These are phyloP conservation scores for Hipposideros armiger DNA, from an alignment of 2,113 vertebrate genomes.

Conservation along the genomic window DNA sequence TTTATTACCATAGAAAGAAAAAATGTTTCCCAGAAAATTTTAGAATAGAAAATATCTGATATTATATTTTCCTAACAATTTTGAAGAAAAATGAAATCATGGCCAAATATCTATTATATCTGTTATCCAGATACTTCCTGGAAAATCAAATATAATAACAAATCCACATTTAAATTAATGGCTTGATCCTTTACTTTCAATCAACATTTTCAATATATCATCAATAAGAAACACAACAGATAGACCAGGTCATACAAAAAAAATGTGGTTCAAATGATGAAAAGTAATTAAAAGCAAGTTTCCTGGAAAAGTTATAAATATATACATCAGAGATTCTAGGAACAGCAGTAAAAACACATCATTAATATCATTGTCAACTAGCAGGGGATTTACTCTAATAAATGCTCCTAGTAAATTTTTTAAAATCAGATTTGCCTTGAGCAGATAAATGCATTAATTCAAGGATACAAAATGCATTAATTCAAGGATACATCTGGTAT, in stretches of 20 bases:
- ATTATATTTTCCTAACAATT: not conserved
- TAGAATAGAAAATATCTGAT: slow-evolving; percentile 32
- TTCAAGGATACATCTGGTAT: not conserved
- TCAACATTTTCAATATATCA: slow-evolving; percentile 24
- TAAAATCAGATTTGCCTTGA: not conserved
- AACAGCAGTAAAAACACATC: not conserved
- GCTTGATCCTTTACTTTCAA: slow-evolving; percentile 1
- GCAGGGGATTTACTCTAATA: not conserved
- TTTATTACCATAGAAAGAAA: slow-evolving; percentile 28
- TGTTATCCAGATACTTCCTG: not conserved
- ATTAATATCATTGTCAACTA: not conserved
- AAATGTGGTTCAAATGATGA: not conserved
- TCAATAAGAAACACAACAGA: slow-evolving; percentile 9
- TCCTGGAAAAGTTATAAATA: not conserved
- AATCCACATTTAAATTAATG: not conserved
- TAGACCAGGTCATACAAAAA: not conserved
- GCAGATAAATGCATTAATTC: slow-evolving; percentile 1
- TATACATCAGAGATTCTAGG: not conserved
- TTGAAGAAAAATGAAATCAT: slow-evolving; percentile 15
- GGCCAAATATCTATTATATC: not conserved
- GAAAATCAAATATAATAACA: not conserved
- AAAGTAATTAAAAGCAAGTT: slow-evolving; percentile 48
- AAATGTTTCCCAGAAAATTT: not conserved
- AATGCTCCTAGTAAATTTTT: not conserved
- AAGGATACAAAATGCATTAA: slow-evolving; percentile 12